phyloP scores from a whole-genome alignment of 1,140 invertebrate species.

The Heliconius himera region DNA sequence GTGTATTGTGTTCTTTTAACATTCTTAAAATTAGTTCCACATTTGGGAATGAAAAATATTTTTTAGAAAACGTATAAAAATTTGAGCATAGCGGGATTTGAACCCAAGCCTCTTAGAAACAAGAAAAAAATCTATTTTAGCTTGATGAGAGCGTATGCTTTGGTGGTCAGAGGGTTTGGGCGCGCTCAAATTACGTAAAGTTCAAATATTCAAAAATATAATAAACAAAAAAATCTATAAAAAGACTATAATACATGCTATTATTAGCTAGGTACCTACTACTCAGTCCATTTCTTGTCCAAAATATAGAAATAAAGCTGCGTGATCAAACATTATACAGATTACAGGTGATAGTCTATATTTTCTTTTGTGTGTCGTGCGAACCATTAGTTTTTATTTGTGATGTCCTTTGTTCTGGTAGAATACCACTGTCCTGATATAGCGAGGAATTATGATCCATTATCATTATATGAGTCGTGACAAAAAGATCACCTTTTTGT shows the following conservation, averaged over 20 bases:
- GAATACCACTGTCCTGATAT: slow-evolving; percentile 24
- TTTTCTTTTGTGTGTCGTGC: slow-evolving; percentile 32
- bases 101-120: too few relatives aligned
- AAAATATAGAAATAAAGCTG: not conserved
- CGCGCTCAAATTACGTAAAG: too few relatives aligned
- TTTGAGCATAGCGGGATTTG: too few relatives aligned
- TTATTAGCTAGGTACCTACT: not conserved
- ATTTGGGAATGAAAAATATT: too few relatives aligned
- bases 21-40: too few relatives aligned
- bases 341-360: slow-evolving; percentile 32
- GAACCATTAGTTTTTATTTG: slow-evolving; percentile 40
- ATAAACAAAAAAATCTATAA: not conserved
- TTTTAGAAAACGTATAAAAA: too few relatives aligned
- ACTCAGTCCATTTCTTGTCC: not conserved
- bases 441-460: slow-evolving; percentile 33
- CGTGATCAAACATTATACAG: not conserved
- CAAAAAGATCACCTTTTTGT: not conserved
- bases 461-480: slow-evolving; percentile 22
- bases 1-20: too few relatives aligned
- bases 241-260: too few relatives aligned
- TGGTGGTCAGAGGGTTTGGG: too few relatives aligned
- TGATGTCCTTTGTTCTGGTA: slow-evolving; percentile 34
- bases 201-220: too few relatives aligned
- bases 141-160: too few relatives aligned
- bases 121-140: too few relatives aligned